phyloP scores from a whole-genome alignment of 2,113 vertebrate species.

The Pterophyllum scalare region DNA sequence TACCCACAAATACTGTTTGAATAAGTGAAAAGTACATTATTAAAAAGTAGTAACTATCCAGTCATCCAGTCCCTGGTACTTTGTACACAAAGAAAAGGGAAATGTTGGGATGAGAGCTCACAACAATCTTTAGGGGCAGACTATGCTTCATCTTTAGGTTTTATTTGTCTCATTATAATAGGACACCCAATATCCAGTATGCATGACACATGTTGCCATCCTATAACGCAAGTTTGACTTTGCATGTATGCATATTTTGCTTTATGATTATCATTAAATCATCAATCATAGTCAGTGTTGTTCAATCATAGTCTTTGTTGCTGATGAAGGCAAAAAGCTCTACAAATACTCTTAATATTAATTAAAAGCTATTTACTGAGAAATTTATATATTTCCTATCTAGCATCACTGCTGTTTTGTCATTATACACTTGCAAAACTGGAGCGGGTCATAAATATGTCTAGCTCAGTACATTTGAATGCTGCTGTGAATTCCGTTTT shows the following conservation, averaged over 20 bases:
- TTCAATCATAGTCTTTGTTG: not conserved
- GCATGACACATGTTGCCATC: not conserved
- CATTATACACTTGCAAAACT: not conserved
- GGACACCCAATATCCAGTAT: no score
- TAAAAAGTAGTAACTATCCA: no score
- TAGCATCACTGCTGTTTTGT: not conserved
- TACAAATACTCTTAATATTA: not conserved
- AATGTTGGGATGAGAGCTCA: not conserved
- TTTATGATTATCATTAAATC: not conserved
- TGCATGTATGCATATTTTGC: not conserved
- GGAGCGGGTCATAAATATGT: not conserved
- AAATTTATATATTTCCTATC: not conserved
- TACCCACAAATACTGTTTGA: not conserved
- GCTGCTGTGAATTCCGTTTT: not conserved
- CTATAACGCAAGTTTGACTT: not conserved
- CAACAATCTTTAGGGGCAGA: not conserved
- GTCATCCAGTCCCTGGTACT: no score
- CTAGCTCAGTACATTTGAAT: not conserved
- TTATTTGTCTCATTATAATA: not conserved
- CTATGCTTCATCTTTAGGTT: not conserved
- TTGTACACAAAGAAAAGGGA: no score
- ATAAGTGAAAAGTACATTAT: no score
- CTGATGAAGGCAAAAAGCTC: not conserved
- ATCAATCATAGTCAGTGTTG: not conserved
- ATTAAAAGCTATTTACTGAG: not conserved